Evolutionary conservation across 1,140 invertebrate species (phyloP).

Genomic region (Plodia interpunctella): DNA sequence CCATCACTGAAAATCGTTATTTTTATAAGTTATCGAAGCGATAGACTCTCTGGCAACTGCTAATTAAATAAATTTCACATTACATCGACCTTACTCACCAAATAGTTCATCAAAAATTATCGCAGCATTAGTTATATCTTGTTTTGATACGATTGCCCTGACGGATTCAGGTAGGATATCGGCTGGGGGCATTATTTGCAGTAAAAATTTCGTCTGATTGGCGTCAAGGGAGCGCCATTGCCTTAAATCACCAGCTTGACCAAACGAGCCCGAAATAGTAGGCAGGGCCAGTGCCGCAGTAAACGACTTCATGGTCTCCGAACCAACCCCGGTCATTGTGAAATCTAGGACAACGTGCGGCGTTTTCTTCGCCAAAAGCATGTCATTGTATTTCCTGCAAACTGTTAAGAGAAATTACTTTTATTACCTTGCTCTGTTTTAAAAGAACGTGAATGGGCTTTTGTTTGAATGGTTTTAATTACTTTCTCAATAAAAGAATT

Average conservation of each 20-base stretch:
- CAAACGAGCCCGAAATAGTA: conserved; percentile 89
- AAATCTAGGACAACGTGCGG: conserved; percentile 89
- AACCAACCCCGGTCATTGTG: conserved; percentile 85
- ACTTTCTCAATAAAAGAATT: too few species aligned
- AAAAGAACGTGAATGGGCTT: too few species aligned
- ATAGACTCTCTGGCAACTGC: conserved; percentile 15
- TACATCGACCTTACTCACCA: conserved; percentile 72
- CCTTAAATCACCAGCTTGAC: conserved; percentile 87
- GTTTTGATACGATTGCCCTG: conserved; percentile 85
- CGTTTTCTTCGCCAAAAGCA: conserved; percentile 78
- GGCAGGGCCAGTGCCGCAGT: conserved; percentile 87
- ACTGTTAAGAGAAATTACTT: conserved; percentile 64
- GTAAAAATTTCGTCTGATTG: conserved; percentile 83
- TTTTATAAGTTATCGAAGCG: not conserved
- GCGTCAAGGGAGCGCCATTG: conserved; percentile 85
- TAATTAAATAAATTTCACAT: too few species aligned
- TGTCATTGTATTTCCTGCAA: conserved; percentile 82
- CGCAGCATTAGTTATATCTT: conserved; percentile 94
- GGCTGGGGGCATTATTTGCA: conserved; percentile 87
- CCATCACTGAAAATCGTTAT: conserved; percentile 82
- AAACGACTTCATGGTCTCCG: conserved; percentile 90
- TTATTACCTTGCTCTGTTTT: not conserved
- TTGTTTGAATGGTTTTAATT: too few species aligned
- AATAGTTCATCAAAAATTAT: conserved; percentile 93
- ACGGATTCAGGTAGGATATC: conserved; percentile 90